These are phyloP conservation scores for Aspidoscelis tigris DNA, from an alignment of 2,113 vertebrate species.

Conservation along the genomic window DNA sequence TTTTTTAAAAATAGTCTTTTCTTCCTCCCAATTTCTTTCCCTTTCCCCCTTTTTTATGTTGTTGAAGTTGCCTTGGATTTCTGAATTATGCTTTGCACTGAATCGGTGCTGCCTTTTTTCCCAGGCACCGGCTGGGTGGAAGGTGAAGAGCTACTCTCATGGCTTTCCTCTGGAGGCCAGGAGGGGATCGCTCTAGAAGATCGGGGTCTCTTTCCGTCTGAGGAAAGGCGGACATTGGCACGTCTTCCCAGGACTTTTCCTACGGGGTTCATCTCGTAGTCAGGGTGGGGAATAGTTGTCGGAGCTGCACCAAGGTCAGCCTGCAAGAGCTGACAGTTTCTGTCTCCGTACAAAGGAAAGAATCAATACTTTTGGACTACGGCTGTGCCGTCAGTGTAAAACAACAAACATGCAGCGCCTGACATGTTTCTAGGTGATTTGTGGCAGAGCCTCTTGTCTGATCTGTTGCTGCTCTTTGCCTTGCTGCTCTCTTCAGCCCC, in stretches of 20 bases:
- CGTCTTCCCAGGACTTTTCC: slow-evolving; percentile 78
- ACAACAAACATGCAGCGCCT: slow-evolving; percentile 95
- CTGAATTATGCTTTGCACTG: slow-evolving; percentile 58
- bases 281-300: slow-evolving; percentile 94
- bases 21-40: slow-evolving; percentile 14
- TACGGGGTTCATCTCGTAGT: slow-evolving; percentile 86
- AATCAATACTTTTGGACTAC: slow-evolving; percentile 99
- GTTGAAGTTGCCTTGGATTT: slow-evolving; percentile 37
- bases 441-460: slow-evolving; percentile 88
- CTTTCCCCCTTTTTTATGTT: no score
- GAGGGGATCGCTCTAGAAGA: slow-evolving; percentile 75
- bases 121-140: slow-evolving; percentile 18
- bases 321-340: slow-evolving; percentile 96
- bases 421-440: slow-evolving; percentile 91
- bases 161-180: slow-evolving; percentile 71
- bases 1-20: background rate
- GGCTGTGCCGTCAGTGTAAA: slow-evolving; percentile 96
- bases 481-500: slow-evolving; percentile 61
- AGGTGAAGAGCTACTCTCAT: slow-evolving; percentile 77
- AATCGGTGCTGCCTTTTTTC: slow-evolving; percentile 47
- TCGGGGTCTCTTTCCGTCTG: slow-evolving; percentile 75
- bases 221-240: slow-evolving; percentile 79
- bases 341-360: slow-evolving; percentile 95
- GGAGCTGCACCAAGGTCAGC: slow-evolving; percentile 92
- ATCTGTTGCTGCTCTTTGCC: slow-evolving; percentile 81